Conservation (phyloP, 1,140 invertebrate genomes). For the Cydia strobilella region DNA sequence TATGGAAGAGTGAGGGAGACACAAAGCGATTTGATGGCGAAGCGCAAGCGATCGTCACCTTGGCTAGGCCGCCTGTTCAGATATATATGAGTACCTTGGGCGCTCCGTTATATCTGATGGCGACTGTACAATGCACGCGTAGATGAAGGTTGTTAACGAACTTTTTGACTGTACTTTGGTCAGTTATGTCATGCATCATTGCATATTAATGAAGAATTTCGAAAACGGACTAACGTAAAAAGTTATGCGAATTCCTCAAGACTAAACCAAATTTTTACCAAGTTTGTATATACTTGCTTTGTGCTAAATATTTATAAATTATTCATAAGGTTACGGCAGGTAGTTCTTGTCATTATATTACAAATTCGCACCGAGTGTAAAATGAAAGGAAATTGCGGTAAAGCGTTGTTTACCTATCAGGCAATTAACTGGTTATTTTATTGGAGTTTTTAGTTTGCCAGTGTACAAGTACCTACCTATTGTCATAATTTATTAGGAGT, state of each 20-base stretch:
- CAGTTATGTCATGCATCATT: background rate
- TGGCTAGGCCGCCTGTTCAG: too few relatives aligned
- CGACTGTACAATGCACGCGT: too few relatives aligned
- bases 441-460: background rate
- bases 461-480: background rate
- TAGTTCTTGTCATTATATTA: constrained; percentile 29
- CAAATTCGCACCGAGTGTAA: constrained; percentile 10
- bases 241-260: constrained; percentile 18
- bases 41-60: too few relatives aligned
- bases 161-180: background rate
- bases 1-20: too few relatives aligned
- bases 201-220: constrained; percentile 16
- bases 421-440: constrained; percentile 6
- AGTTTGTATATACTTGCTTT: constrained; percentile 18
- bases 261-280: constrained; percentile 14
- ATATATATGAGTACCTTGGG: too few relatives aligned
- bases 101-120: too few relatives aligned
- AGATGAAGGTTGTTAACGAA: too few relatives aligned
- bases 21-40: too few relatives aligned
- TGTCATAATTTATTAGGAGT: background rate
- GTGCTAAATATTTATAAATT: constrained; percentile 27
- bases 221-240: background rate
- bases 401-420: constrained; percentile 20
- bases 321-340: constrained; percentile 30
- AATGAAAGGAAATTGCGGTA: constrained; percentile 29